phyloP scores from a whole-genome alignment of 2,113 vertebrate genomes.

The Acanthisitta chloris region DNA sequence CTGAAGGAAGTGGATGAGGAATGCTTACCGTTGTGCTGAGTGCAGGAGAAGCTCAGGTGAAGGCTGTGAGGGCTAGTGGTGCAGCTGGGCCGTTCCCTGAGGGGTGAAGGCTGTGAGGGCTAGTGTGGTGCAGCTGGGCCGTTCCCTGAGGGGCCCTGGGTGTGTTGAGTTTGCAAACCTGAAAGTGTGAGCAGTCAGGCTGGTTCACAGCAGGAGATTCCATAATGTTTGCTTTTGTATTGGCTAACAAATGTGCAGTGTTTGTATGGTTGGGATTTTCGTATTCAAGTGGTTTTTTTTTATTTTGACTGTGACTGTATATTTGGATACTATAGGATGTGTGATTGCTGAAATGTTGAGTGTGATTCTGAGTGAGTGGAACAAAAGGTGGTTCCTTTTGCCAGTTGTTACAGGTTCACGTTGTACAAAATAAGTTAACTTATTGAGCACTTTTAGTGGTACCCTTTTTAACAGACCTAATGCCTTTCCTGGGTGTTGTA shows the following conservation, averaged over 20 bases:
- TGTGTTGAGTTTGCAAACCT: slow-evolving; percentile 11
- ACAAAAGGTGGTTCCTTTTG: slow-evolving; percentile 52
- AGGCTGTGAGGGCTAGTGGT: neutral
- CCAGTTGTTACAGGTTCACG: slow-evolving; percentile 60
- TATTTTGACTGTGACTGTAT: slow-evolving; percentile 61
- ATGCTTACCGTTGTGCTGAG: neutral
- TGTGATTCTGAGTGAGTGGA: slow-evolving; percentile 57
- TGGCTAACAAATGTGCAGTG: slow-evolving; percentile 73
- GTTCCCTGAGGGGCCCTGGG: neutral
- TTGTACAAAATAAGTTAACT: slow-evolving; percentile 78
- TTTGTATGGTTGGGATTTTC: slow-evolving; percentile 53
- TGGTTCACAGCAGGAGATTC: slow-evolving; percentile 15
- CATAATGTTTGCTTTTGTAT: slow-evolving; percentile 64
- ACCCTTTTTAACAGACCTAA: slow-evolving; percentile 72
- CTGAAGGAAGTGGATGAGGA: neutral
- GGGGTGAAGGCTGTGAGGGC: neutral
- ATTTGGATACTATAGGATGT: slow-evolving; percentile 53
- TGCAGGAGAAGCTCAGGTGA: neutral
- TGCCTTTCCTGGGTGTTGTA: slow-evolving; percentile 81
- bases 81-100: neutral
- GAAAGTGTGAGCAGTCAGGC: neutral
- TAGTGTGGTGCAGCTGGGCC: neutral
- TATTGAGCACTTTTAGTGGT: slow-evolving; percentile 92
- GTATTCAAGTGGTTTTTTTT: slow-evolving; percentile 26
- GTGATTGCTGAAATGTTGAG: slow-evolving; percentile 42